Conservation (phyloP, 2,888 invertebrate genomes). For the Caenorhabditis becei region DNA sequence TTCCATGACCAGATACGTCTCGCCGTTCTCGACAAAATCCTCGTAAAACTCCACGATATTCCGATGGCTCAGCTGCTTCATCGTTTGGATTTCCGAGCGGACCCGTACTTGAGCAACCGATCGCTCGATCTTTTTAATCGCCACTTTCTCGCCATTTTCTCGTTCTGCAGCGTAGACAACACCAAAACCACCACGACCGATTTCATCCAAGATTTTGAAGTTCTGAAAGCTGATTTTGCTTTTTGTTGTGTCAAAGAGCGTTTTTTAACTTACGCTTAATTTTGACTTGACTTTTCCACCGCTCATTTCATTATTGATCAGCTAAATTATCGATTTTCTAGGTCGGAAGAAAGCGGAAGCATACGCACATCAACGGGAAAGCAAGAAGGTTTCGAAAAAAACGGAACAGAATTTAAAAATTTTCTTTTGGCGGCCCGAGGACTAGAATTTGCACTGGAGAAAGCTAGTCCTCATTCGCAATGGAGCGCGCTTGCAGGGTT, state of each 20-base stretch:
- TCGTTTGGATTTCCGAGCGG: slow-evolving; percentile 46
- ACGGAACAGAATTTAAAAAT: slow-evolving; percentile 3
- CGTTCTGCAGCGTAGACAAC: slow-evolving; percentile 62
- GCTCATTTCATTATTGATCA: slow-evolving; percentile 38
- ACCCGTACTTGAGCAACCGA: slow-evolving; percentile 22
- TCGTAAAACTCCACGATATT: slow-evolving; percentile 64
- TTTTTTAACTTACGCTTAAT: slow-evolving; percentile 23
- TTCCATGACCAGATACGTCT: slow-evolving; percentile 70
- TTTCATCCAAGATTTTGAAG: slow-evolving; percentile 48
- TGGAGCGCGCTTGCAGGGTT: slow-evolving; percentile 40
- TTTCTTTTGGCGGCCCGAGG: slow-evolving; percentile 14
- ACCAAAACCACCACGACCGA: slow-evolving; percentile 69
- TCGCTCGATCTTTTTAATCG: slow-evolving; percentile 64
- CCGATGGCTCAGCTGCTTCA: slow-evolving; percentile 43
- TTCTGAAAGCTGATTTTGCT: slow-evolving; percentile 29
- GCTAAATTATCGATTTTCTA: background rate
- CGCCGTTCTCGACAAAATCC: slow-evolving; percentile 50
- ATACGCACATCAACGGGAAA: no score
- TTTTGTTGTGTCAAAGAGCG: background rate
- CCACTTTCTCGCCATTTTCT: slow-evolving; percentile 63
- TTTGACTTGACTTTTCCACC: slow-evolving; percentile 17
- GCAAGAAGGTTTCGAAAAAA: slow-evolving; percentile 2
- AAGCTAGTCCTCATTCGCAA: slow-evolving; percentile 11
- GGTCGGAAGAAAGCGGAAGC: no score
- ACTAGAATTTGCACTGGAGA: slow-evolving; percentile 8